phyloP scores from a whole-genome alignment of 2,888 invertebrate species.

The Tetragonula carbonaria region DNA sequence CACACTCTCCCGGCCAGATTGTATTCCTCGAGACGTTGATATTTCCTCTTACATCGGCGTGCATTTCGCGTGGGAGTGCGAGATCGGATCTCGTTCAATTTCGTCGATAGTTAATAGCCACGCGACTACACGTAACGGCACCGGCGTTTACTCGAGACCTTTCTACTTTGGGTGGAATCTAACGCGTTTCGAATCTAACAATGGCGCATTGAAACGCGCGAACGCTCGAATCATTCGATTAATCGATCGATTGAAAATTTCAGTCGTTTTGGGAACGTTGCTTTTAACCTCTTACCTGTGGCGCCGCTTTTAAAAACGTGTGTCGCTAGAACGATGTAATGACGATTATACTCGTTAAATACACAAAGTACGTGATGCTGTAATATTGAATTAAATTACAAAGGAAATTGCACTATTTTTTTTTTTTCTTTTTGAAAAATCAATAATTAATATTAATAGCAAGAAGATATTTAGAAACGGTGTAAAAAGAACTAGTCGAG shows the following conservation, averaged over 20 bases:
- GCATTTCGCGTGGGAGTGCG: constrained; percentile 66
- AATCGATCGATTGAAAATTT: constrained; percentile 53
- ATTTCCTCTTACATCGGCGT: constrained; percentile 43
- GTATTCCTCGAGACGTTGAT: constrained; percentile 58
- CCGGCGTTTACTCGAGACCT: constrained; percentile 46
- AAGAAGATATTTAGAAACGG: too few species aligned
- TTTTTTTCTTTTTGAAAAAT: too few species aligned
- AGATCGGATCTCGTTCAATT: constrained; percentile 73
- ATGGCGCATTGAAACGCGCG: constrained; percentile 67
- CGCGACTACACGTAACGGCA: constrained; percentile 67
- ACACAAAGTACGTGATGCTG: too few species aligned
- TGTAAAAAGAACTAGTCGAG: too few species aligned
- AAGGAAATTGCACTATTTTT: too few species aligned
- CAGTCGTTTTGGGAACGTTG: constrained; percentile 20
- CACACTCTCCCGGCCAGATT: constrained; percentile 39
- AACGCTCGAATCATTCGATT: constrained; percentile 66
- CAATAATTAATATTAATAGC: too few species aligned
- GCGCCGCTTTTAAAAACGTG: too few species aligned
- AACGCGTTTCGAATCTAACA: constrained; percentile 30
- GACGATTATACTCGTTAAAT: too few species aligned
- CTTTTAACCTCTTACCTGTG: neutral
- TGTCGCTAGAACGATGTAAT: too few species aligned
- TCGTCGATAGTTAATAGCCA: constrained; percentile 69
- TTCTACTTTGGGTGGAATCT: too few species aligned
- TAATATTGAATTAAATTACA: too few species aligned